Conservation (phyloP, 2,888 invertebrate species). For the Leistus spinibarbis region DNA sequence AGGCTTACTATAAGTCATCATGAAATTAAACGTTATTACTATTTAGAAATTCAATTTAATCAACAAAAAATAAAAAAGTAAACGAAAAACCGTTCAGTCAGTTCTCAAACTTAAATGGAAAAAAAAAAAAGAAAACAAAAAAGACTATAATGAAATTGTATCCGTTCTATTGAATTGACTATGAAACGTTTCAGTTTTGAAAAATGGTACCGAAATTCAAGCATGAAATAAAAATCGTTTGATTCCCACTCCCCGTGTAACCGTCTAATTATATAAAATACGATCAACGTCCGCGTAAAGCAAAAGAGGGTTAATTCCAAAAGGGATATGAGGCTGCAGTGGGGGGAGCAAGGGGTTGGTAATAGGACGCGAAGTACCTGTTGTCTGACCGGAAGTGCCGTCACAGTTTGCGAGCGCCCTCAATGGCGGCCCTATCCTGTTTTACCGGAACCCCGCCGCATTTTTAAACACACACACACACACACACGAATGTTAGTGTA, state of each 20-base stretch:
- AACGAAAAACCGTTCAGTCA: background rate
- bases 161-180: background rate
- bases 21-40: too few species aligned
- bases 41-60: too few species aligned
- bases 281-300: background rate
- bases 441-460: slow-evolving; percentile 17
- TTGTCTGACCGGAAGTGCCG: slow-evolving; percentile 50
- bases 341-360: background rate
- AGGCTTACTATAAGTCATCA: too few species aligned
- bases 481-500: background rate
- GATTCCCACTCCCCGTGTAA: slow-evolving; percentile 20
- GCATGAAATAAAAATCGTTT: background rate
- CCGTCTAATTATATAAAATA: slow-evolving; percentile 20
- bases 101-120: too few species aligned
- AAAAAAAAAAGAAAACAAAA: background rate
- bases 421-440: slow-evolving; percentile 46
- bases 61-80: too few species aligned
- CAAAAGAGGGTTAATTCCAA: background rate
- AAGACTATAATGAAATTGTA: background rate
- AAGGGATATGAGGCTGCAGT: background rate
- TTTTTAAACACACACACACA: slow-evolving; percentile 1
- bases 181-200: too few species aligned
- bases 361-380: slow-evolving; percentile 19
- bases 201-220: background rate
- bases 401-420: slow-evolving; percentile 54